Percentiles rank a stretch among this genome's conserved stretches.
phyloP scores from a whole-genome alignment of 2,797 vertebrate species.

The Sarcophilus harrisii region DNA sequence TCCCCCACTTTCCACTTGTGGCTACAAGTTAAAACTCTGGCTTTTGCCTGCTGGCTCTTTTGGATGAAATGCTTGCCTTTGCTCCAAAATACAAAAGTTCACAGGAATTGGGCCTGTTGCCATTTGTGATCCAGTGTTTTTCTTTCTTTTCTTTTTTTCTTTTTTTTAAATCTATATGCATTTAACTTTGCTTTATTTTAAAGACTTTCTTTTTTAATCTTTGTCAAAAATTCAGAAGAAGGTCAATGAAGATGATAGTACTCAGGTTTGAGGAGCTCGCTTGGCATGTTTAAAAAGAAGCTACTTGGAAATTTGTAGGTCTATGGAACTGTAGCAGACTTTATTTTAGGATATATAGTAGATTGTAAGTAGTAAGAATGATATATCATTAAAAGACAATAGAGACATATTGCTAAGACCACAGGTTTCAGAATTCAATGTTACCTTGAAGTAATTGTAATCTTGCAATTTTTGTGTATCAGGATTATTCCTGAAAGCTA shows the following conservation, averaged over 20 bases:
- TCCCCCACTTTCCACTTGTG: conserved; percentile 20
- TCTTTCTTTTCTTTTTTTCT: conserved; percentile 30
- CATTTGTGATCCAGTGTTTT: conserved; percentile 9
- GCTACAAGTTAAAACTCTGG: conserved; percentile 28
- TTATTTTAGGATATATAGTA: not conserved
- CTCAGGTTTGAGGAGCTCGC: not conserved
- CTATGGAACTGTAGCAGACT: not conserved
- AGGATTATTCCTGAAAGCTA: not conserved
- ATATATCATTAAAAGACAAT: not conserved
- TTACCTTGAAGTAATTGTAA: not conserved
- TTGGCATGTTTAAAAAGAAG: not conserved
- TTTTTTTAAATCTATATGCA: not conserved
- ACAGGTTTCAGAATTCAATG: not conserved
- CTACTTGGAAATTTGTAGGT: conserved; percentile 1
- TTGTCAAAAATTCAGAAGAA: not conserved
- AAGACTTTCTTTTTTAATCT: not conserved
- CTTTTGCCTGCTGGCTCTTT: conserved; percentile 6
- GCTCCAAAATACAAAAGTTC: not conserved
- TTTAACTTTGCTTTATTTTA: conserved; percentile 8
- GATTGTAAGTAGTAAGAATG: not conserved
- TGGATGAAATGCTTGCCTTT: not conserved
- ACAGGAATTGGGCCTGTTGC: conserved; percentile 11
- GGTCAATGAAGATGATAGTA: not conserved
- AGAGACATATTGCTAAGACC: not conserved
- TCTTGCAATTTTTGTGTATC: not conserved